Evolutionary conservation across 2,888 invertebrate genomes (phyloP), one percentile per base, ranked within the genome.

Genomic region (Pegoplata infirma): DNA sequence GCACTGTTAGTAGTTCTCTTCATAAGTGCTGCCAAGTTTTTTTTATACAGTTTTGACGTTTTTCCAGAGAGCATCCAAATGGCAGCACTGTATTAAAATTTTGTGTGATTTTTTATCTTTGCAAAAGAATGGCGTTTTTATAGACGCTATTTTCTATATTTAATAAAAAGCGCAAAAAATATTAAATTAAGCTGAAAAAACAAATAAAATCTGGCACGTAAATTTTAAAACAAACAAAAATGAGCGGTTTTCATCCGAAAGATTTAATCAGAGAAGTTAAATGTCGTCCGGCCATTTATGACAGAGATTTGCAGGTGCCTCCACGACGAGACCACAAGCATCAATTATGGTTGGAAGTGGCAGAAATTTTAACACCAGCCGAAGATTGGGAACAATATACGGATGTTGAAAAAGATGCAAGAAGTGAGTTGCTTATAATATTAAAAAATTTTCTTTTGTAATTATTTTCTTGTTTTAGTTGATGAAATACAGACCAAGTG

Each of bases 401-500:
- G 8, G 79, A 67, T 23, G 75, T 75, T 2, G 79, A 79, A 55
- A 79, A 68, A 12, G 79, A 75, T 25, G 79, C 79, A 1, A 71
- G 79, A 40, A 71, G 72, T 72, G 40, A 47, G 55, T 36, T 17
- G 3, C 1, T 25, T 16, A n/a, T n/a, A n/a, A n/a, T n/a, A n/a
- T n/a, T n/a, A n/a, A 14, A 14, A 17, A 49, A 25, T 16, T 5
- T n/a, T 28, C 4, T 16, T 19, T 47, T 19, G n/a, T 16, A 63
- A 49, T 49, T 36, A 53, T 36, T 55, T n/a, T 32, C 28, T 25
- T 5, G 6, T 25, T 25, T n/a, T 40, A 79, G 79, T 79, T 46
- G 79, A 71, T 58, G 79, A 79, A 56, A 79, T 79, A n/a, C 25
- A 69, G 6, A 67, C 75, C 8, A 79, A 79, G 55, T 79, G 79